Base-by-base conservation (phyloP, 2,888 invertebrate genomes). In the Tachystola acroxantha region DNA sequence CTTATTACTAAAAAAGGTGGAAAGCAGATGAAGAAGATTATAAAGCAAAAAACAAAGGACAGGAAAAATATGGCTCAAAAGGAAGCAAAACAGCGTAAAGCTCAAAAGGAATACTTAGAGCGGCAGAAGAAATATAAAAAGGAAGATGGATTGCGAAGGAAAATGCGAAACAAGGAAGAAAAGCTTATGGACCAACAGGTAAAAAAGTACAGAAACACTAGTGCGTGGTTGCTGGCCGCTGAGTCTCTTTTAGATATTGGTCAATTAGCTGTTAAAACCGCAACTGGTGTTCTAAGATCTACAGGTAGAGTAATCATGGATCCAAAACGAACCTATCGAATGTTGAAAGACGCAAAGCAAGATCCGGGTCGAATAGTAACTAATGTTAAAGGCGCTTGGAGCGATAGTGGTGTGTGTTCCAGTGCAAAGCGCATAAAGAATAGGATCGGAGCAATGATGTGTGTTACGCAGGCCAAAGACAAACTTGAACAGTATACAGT, bases 171-270 rank as follows among this genome's bases (percentile, higher is more conserved):
- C 7, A 40, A 41, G 38, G 32, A 32, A 9, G 42, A 52, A 7
- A 45, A 30, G 31, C 13, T 29, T 32, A 40, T 49, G 36, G 45
- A 50, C 10, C 41, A 39, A 24, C 48, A 43, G 37, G 37, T 50
- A 2, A 36, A 42, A 19, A 45, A 40, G 34, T 33, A 27, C 22
- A 55, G 46, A 37, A 36, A 49, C 6, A 32, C 46, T 2, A 26
- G 42, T 38, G 57, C 58, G 25, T 2, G 35, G 2, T 7, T 41
- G 3, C 40, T 59, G 11, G 29, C 49, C 1, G 42, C 53, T 5
- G 63, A 65, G 38, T 57, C 64, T 9, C 7, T 46, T 1, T 16
- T 50, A 33, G 61, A 59, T 29, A 26, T 57, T 4, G 45, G 45
- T 4, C 54, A 44, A 40, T 19, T 53, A 7, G 48, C 50, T 7